Percentiles rank a stretch among this genome's conserved stretches.
phyloP scores from a whole-genome alignment of 1,140 invertebrate species.

The Globodera rostochiensis region DNA sequence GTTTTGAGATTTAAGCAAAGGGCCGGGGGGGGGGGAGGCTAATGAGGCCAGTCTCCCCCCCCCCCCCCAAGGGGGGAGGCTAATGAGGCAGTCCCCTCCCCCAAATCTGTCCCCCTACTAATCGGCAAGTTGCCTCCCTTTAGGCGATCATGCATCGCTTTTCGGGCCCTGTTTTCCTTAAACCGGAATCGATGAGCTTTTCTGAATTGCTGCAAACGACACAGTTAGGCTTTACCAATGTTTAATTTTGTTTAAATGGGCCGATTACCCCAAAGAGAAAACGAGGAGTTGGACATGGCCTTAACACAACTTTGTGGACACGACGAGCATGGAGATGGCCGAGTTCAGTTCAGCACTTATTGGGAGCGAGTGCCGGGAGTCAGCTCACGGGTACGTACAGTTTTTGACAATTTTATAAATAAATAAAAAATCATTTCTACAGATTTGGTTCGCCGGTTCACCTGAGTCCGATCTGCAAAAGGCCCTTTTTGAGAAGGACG shows the following conservation, averaged over 20 bases:
- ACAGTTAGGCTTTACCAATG: conserved; percentile 34
- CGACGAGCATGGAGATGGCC: conserved; percentile 51
- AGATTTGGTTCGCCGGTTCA: conserved; percentile 65
- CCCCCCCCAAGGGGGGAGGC: background rate
- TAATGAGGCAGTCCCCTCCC: conserved; percentile 33
- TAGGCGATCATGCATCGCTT: conserved; percentile 62
- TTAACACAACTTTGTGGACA: conserved; percentile 65
- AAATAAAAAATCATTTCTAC: conserved; percentile 16
- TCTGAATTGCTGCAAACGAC: conserved; percentile 55
- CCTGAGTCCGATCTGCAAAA: conserved; percentile 57
- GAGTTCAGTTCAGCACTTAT: conserved; percentile 61
- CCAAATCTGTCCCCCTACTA: conserved; percentile 47
- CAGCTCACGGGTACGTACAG: conserved; percentile 43
- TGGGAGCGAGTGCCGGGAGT: conserved; percentile 61
- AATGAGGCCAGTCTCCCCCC: no score
- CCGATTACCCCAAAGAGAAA: conserved; percentile 50
- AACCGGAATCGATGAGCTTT: conserved; percentile 60
- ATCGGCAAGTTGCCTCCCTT: background rate
- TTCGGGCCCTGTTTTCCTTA: conserved; percentile 60
- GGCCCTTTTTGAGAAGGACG: conserved; percentile 56
- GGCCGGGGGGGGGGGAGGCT: no score
- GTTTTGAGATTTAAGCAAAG: background rate
- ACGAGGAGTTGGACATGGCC: conserved; percentile 58
- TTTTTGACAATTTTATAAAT: background rate
- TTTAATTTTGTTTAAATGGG: conserved; percentile 25